Percentiles rank a stretch among this genome's conserved stretches.
phyloP scores from a whole-genome alignment of 2,113 vertebrate genomes.

The Synodontis membranacea region DNA sequence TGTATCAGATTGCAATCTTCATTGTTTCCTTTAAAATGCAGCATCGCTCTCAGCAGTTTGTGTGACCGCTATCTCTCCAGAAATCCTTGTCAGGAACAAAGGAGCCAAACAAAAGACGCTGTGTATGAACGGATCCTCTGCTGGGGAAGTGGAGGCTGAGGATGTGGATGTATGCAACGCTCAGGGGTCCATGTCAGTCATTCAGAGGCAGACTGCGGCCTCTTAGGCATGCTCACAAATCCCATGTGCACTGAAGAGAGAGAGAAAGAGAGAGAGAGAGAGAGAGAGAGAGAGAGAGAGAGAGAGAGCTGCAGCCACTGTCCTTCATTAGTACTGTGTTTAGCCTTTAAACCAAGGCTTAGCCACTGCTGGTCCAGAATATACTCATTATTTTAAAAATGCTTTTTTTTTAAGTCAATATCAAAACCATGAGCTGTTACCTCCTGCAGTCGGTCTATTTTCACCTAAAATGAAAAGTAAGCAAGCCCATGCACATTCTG shows the following conservation, averaged over 20 bases:
- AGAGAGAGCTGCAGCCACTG: background rate
- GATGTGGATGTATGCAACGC: conserved; percentile 36
- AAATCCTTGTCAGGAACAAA: conserved; percentile 43
- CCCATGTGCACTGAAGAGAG: background rate
- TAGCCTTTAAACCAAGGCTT: conserved; percentile 39
- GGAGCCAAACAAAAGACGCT: conserved; percentile 30
- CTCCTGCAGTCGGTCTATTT: conserved; percentile 75
- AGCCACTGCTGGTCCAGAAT: conserved; percentile 64
- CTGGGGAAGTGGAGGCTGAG: conserved; percentile 8
- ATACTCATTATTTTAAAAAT: conserved; percentile 38
- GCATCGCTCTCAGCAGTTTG: background rate
- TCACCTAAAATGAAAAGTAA: background rate
- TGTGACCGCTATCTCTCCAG: conserved; percentile 33
- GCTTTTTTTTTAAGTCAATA: conserved; percentile 41
- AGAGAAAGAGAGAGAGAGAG: background rate
- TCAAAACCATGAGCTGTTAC: conserved; percentile 79
- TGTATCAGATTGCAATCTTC: conserved; percentile 17
- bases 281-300: background rate
- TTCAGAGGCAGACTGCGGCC: conserved; percentile 13
- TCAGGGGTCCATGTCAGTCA: conserved; percentile 38
- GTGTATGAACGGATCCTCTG: conserved; percentile 18
- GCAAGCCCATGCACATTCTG: background rate
- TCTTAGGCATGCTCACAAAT: conserved; percentile 43
- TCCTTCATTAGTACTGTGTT: conserved; percentile 44
- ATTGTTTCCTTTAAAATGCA: conserved; percentile 32